Evolutionary conservation across 2,888 invertebrate species (phyloP).

Genomic region (Calameuta pallipes): DNA sequence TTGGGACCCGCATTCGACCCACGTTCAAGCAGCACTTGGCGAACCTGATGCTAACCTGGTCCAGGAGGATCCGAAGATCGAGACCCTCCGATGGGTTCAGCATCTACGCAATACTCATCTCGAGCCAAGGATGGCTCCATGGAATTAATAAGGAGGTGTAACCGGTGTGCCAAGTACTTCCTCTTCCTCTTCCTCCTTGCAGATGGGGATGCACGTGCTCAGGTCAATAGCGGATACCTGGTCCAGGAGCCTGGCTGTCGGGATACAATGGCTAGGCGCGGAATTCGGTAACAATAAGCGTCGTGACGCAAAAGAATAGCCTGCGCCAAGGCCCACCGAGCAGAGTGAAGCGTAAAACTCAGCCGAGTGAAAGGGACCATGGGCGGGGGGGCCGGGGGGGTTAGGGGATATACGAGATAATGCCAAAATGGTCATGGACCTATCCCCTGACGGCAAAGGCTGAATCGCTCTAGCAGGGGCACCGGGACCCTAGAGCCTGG

Average conservation of each 20-base stretch:
- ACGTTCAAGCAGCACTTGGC: background rate
- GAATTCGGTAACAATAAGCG: slow-evolving; percentile 18
- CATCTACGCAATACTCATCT: background rate
- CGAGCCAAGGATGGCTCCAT: background rate
- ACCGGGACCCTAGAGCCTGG: background rate
- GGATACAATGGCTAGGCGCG: slow-evolving; percentile 11
- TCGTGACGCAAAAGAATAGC: background rate
- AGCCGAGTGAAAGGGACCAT: background rate
- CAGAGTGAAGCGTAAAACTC: background rate
- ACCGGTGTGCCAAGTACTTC: background rate
- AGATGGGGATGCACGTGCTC: slow-evolving; percentile 4
- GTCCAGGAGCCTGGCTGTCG: background rate
- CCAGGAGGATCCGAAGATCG: background rate
- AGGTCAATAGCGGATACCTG: slow-evolving; percentile 1
- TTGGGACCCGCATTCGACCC: background rate
- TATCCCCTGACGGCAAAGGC: background rate
- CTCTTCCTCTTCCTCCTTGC: background rate
- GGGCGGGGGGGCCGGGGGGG: no score
- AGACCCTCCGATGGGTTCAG: background rate
- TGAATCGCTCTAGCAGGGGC: background rate
- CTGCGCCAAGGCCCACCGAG: background rate
- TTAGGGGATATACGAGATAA: background rate
- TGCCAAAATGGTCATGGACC: background rate
- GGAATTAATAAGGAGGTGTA: background rate
- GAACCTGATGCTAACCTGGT: background rate